These are phyloP conservation scores for Drosophila orena DNA, from an alignment of 1,140 invertebrate genomes.

Conservation along the genomic window DNA sequence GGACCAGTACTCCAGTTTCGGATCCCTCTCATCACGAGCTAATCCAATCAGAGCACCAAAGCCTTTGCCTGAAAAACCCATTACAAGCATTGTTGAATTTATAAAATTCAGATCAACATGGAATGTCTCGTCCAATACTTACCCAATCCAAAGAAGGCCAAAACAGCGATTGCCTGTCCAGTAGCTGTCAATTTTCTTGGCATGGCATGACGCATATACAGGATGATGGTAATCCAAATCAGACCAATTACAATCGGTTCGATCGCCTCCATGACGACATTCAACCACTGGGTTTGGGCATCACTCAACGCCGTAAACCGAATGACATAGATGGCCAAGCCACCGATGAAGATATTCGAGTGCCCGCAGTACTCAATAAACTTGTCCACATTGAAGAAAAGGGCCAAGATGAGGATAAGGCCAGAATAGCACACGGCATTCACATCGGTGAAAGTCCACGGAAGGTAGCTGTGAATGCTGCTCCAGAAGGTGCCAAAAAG, in stretches of 20 bases:
- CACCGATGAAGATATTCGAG: slow-evolving; percentile 92
- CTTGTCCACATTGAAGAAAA: slow-evolving; percentile 90
- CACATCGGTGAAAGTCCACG: slow-evolving; percentile 85
- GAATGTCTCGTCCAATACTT: slow-evolving; percentile 85
- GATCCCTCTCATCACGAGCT: slow-evolving; percentile 84
- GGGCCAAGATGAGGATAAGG: slow-evolving; percentile 88
- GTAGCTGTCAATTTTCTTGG: slow-evolving; percentile 92
- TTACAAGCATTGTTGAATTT: background rate
- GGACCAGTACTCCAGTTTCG: slow-evolving; percentile 70
- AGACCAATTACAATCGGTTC: slow-evolving; percentile 93
- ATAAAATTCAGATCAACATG: background rate
- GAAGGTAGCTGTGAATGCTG: slow-evolving; percentile 91
- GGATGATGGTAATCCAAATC: slow-evolving; percentile 93
- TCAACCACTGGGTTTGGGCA: slow-evolving; percentile 86
- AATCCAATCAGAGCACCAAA: slow-evolving; percentile 88
- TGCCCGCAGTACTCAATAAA: slow-evolving; percentile 94
- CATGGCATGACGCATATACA: slow-evolving; percentile 92
- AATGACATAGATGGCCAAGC: slow-evolving; percentile 92
- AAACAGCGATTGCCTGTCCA: slow-evolving; percentile 92
- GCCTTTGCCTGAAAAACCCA: slow-evolving; percentile 86
- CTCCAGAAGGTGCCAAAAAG: slow-evolving; percentile 91
- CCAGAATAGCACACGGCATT: slow-evolving; percentile 61
- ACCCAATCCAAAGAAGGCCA: slow-evolving; percentile 93
- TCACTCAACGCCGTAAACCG: slow-evolving; percentile 90
- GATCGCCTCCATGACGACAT: slow-evolving; percentile 89